Conservation (phyloP, 1,140 invertebrate species). For the Melitaea cinxia region DNA sequence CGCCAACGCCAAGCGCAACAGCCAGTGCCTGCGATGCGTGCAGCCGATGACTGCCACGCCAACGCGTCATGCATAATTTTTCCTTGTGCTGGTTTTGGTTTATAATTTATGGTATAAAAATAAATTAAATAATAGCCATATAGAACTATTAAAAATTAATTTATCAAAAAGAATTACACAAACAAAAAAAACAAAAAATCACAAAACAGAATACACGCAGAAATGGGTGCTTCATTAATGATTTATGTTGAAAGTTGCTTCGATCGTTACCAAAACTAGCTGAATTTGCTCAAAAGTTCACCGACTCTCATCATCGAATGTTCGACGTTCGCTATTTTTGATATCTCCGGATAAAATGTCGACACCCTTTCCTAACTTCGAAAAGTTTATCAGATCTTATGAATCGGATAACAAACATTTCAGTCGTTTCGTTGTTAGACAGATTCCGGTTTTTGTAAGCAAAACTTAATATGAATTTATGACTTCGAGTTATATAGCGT, state of each 20-base stretch:
- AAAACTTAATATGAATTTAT: neutral
- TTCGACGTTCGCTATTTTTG: slow-evolving; percentile 27
- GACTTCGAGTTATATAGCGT: too few relatives aligned
- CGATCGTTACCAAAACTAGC: slow-evolving; percentile 32
- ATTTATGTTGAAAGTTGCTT: slow-evolving; percentile 34
- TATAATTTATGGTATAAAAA: too few relatives aligned
- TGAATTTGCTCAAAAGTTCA: slow-evolving; percentile 36
- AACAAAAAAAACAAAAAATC: neutral
- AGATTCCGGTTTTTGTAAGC: neutral
- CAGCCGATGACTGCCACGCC: too few relatives aligned
- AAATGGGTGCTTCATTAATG: slow-evolving; percentile 12
- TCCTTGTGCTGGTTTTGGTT: too few relatives aligned
- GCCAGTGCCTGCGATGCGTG: too few relatives aligned
- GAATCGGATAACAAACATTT: slow-evolving; percentile 15
- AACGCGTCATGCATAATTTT: too few relatives aligned
- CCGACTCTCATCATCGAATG: slow-evolving; percentile 25
- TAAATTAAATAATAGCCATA: too few relatives aligned
- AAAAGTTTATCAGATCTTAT: slow-evolving; percentile 10
- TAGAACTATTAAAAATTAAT: too few relatives aligned
- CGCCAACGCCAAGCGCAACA: too few relatives aligned
- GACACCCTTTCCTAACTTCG: slow-evolving; percentile 16
- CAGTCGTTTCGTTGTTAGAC: slow-evolving; percentile 4
- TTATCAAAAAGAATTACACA: neutral
- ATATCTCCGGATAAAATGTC: slow-evolving; percentile 31
- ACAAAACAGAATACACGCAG: slow-evolving; percentile 7